A percentile compares a stretch with the other conserved stretches of the same genome.
Evolutionary conservation across 2,888 invertebrate genomes (phyloP).

Genomic region (Drosophila kambysellisi): DNA sequence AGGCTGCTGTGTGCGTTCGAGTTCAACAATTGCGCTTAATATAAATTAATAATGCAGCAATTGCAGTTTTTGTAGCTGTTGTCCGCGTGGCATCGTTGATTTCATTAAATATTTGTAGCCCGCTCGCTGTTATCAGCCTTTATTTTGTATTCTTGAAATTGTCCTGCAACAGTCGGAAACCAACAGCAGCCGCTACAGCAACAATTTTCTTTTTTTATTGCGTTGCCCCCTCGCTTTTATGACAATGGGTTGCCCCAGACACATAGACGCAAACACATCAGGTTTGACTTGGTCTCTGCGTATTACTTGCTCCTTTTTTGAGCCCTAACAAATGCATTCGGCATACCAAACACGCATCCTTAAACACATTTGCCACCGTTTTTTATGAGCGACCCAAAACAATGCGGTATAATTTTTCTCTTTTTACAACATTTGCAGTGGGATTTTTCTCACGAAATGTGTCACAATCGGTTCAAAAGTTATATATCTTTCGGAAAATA

Average conservation of each 20-base stretch:
- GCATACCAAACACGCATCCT: conserved; percentile 57
- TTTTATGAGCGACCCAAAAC: conserved; percentile 62
- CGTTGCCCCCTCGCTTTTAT: conserved; percentile 39
- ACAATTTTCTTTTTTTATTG: conserved; percentile 61
- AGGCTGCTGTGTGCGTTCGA: conserved; percentile 27
- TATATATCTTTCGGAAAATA: no score
- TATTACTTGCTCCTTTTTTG: conserved; percentile 7
- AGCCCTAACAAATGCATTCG: conserved; percentile 57
- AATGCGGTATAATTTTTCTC: conserved; percentile 19
- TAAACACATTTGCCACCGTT: conserved; percentile 45
- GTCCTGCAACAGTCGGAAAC: conserved; percentile 49
- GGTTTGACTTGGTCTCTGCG: conserved; percentile 12
- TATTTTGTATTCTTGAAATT: conserved; percentile 35
- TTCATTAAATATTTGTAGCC: conserved; percentile 79
- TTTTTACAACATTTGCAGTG: not conserved
- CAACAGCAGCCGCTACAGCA: not conserved
- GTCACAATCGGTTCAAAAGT: no score
- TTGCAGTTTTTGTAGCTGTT: conserved; percentile 67
- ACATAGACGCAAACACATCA: conserved; percentile 28
- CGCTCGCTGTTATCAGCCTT: conserved; percentile 53
- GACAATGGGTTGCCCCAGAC: conserved; percentile 20
- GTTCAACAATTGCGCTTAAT: conserved; percentile 76
- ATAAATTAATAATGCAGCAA: conserved; percentile 81
- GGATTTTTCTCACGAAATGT: not conserved
- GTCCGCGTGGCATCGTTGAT: conserved; percentile 56